phyloP scores from a whole-genome alignment of 2,797 vertebrate genomes.

The Acanthornis magna region DNA sequence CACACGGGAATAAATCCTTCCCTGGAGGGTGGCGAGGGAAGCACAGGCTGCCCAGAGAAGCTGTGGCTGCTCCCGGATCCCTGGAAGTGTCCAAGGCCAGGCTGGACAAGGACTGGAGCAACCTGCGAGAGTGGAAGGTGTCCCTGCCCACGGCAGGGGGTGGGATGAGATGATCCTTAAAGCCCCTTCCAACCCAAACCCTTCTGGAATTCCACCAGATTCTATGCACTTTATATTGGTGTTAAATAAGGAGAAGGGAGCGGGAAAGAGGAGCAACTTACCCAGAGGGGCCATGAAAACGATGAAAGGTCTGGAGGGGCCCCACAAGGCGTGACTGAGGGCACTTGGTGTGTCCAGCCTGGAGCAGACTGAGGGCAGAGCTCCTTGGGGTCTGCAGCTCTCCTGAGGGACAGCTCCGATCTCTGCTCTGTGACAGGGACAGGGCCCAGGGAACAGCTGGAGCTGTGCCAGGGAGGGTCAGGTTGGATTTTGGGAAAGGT shows the following conservation, averaged over 20 bases:
- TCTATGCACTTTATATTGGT: background rate
- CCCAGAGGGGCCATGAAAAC: background rate
- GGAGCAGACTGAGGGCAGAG: background rate
- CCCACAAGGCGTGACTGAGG: background rate
- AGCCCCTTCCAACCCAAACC: accelerated
- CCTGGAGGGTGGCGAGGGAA: accelerated
- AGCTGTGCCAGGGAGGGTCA: accelerated
- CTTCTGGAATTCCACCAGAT: background rate
- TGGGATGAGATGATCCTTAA: accelerated
- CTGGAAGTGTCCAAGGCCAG: background rate
- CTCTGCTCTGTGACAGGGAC: background rate
- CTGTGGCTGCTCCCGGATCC: background rate
- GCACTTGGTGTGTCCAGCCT: background rate
- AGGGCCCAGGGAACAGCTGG: accelerated
- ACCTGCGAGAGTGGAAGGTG: accelerated
- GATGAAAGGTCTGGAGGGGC: background rate
- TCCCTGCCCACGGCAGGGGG: background rate
- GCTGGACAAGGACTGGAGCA: background rate
- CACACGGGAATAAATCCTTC: background rate
- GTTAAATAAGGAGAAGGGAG: background rate
- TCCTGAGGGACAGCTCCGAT: accelerated
- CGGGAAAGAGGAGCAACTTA: background rate
- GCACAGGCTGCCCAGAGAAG: background rate
- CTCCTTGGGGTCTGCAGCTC: background rate
- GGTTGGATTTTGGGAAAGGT: accelerated